Evolutionary conservation across 2,113 vertebrate genomes (phyloP), one percentile per base, ranked within the genome.

Genomic region (Microcebus tavaratra): DNA sequence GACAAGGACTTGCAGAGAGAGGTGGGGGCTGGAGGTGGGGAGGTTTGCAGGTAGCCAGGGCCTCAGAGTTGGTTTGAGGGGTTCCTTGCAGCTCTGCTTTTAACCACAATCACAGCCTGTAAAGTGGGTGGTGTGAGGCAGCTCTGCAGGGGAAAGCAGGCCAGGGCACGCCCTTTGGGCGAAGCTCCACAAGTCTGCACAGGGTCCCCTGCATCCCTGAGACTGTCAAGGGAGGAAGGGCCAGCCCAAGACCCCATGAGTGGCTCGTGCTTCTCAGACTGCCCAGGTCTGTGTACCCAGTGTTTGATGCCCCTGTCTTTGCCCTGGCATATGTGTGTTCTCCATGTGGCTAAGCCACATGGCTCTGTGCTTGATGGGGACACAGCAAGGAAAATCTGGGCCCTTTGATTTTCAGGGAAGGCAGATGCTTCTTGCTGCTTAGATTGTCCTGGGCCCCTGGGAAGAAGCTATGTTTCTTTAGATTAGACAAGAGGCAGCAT

Each of bases 151-250:
- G 53, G 8, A 36, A 55, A 25, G 76, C 8, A 5, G 45, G 45
- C 23, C n/a, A 53, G 53, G 75, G 76, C 25, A 34, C 5, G 18
- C 17, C 36, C 8, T 57, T 36, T 15, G 57, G 29, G 53, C 29
- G n/a, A 1, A 0, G 0, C 48, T 53, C 21, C 29, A 34, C 0
- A 1, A 59, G 45, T 65, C 87, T 53, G 59, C 18, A 21, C 27
- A 10, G 5, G 1, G 13, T 18, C 29, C 21, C 42, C 34, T 48
- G 27, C 6, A 8, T 31, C 36, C 31, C 68, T 42, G 80, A 79
- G 34, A 18, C 7, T 36, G 45, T 91, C 63, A 36, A 2, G 48
- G 63, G 21, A 61, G 50, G 34, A 76, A 61, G 59, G 39, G 70
- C 68, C 23, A n/a, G 68, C 63, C 73, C 29, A 67, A 39, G 34